A percentile compares a stretch with the other conserved stretches of the same genome.
Evolutionary conservation across 2,113 vertebrate species (phyloP).

Genomic region (Tricholaema leucomelas): DNA sequence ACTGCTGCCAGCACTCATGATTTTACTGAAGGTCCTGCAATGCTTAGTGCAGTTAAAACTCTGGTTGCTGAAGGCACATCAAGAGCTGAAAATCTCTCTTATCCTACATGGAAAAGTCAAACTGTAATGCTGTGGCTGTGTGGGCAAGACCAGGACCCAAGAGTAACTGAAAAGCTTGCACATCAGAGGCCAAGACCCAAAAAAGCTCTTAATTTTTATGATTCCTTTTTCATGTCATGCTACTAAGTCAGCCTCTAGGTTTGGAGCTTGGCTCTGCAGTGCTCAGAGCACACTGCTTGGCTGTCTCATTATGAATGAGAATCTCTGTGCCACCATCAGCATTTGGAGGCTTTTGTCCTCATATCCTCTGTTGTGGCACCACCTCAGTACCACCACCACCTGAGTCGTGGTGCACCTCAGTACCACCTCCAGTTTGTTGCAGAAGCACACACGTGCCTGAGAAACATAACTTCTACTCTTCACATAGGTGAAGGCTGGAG

Average conservation of each 20-base stretch:
- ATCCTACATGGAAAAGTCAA: neutral
- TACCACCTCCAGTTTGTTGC: no score
- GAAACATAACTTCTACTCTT: neutral
- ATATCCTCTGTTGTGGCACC: neutral
- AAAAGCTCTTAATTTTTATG: neutral
- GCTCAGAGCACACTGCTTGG: neutral
- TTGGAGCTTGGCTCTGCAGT: neutral
- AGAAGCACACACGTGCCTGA: neutral
- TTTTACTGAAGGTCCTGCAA: neutral
- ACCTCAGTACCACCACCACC: no score
- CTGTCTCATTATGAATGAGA: neutral
- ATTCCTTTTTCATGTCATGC: neutral
- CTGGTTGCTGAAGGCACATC: neutral
- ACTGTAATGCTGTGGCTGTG: neutral
- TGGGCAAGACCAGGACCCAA: fast-evolving
- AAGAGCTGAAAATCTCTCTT: neutral
- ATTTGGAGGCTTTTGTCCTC: neutral
- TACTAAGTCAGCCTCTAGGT: neutral
- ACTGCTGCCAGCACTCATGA: neutral
- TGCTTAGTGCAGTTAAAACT: neutral
- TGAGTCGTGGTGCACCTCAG: neutral
- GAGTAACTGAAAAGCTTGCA: neutral
- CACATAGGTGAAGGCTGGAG: neutral
- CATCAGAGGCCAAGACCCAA: neutral
- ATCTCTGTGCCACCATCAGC: neutral